Conservation (phyloP, 2,888 invertebrate species). For the Apotomis capreana region DNA sequence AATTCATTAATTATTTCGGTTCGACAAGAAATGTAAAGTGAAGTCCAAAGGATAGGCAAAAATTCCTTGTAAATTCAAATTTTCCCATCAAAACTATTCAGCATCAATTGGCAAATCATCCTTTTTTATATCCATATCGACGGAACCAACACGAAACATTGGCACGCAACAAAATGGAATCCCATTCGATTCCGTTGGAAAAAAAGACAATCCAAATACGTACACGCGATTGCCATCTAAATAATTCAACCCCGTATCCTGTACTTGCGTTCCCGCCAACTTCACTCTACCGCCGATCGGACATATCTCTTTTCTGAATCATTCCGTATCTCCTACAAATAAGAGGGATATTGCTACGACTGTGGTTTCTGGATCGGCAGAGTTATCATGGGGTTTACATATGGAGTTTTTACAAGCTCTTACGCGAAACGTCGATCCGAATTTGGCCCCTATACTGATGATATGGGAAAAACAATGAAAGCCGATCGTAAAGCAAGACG, state of each 20-base stretch:
- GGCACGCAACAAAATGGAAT: slow-evolving; percentile 36
- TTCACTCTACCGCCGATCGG: slow-evolving; percentile 64
- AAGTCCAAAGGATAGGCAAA: too few relatives aligned
- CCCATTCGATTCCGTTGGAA: slow-evolving; percentile 73
- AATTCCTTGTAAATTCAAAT: not conserved
- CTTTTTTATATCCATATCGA: slow-evolving; percentile 20
- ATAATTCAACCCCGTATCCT: slow-evolving; percentile 77
- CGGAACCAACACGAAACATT: slow-evolving; percentile 32
- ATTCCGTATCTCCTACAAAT: slow-evolving; percentile 43
- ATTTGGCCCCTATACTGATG: slow-evolving; percentile 67
- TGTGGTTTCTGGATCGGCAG: slow-evolving; percentile 30
- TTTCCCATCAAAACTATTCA: slow-evolving; percentile 4
- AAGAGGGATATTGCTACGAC: slow-evolving; percentile 49
- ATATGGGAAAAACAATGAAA: slow-evolving; percentile 74
- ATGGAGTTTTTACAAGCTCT: slow-evolving; percentile 80
- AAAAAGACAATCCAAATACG: slow-evolving; percentile 74
- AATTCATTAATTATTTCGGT: too few relatives aligned
- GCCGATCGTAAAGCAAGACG: slow-evolving; percentile 43
- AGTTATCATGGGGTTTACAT: slow-evolving; percentile 53
- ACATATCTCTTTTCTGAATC: slow-evolving; percentile 42
- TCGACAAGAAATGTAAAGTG: too few relatives aligned
- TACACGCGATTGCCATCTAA: slow-evolving; percentile 80
- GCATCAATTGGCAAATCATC: slow-evolving; percentile 14
- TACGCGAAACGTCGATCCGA: slow-evolving; percentile 80
- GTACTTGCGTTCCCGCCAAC: slow-evolving; percentile 45